phyloP scores from a whole-genome alignment of 2,113 vertebrate species.

The Pterocles orientalis region DNA sequence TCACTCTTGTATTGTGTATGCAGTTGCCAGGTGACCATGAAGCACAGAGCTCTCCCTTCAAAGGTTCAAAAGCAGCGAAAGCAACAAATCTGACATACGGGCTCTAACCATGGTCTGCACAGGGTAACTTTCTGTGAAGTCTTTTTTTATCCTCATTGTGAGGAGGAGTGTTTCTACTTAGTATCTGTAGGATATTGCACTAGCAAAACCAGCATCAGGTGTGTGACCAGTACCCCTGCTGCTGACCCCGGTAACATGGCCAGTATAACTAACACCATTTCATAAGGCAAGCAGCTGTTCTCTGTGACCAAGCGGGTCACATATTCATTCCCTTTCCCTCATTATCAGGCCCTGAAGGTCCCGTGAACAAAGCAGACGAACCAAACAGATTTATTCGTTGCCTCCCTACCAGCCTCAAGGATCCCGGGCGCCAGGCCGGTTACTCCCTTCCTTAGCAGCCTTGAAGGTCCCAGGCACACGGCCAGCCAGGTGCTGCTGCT shows the following conservation, averaged over 20 bases:
- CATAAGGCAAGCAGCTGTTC: not conserved
- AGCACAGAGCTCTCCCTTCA: not conserved
- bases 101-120: not conserved
- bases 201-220: not conserved
- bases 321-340: not conserved
- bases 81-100: not conserved
- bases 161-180: not conserved
- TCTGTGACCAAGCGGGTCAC: not conserved
- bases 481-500: not conserved
- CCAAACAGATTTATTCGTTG: not conserved
- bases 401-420: not conserved
- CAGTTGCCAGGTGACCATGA: not conserved
- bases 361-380: not conserved
- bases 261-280: not conserved
- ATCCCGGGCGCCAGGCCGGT: not conserved
- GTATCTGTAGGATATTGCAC: fast-evolving
- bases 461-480: fast-evolving
- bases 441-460: not conserved
- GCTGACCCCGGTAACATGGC: fast-evolving
- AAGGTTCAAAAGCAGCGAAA: not conserved
- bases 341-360: not conserved
- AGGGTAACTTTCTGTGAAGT: not conserved
- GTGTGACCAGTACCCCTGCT: not conserved
- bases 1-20: not conserved
- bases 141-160: not conserved